phyloP scores from a whole-genome alignment of 2,113 vertebrate genomes.

The Otolemur garnettii region DNA sequence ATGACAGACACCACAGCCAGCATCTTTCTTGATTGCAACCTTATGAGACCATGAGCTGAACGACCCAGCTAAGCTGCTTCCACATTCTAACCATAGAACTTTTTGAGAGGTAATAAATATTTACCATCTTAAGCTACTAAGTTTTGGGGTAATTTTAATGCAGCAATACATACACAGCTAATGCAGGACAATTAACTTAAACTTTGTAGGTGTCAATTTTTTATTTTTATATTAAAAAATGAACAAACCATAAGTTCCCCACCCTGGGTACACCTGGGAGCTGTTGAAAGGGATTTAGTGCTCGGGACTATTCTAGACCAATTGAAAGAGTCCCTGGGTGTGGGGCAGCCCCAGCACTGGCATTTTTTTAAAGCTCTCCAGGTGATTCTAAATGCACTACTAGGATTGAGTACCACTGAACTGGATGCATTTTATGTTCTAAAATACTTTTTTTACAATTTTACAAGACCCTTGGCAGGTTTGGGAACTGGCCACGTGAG shows the following conservation, averaged over 20 bases:
- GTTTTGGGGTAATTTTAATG: not conserved
- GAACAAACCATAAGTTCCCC: slow-evolving; percentile 8
- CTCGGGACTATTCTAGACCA: not conserved
- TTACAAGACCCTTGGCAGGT: slow-evolving; percentile 76
- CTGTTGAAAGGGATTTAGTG: not conserved
- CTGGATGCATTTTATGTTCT: slow-evolving; percentile 17
- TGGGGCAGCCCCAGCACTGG: not conserved
- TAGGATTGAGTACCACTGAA: not conserved
- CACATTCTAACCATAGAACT: not conserved
- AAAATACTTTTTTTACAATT: slow-evolving; percentile 67
- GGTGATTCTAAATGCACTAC: slow-evolving; percentile 28
- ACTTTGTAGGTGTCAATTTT: not conserved
- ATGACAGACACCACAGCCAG: not conserved
- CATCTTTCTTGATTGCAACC: not conserved
- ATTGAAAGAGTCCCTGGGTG: not conserved
- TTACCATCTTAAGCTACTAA: slow-evolving; percentile 41
- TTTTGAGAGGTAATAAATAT: not conserved
- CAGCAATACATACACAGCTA: not conserved
- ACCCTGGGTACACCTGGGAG: not conserved
- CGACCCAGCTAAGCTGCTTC: not conserved
- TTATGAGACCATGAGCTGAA: not conserved
- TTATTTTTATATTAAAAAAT: slow-evolving; percentile 38
- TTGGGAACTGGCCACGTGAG: slow-evolving; percentile 76
- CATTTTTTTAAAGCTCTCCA: slow-evolving; percentile 28
- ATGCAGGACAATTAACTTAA: not conserved